Percentiles rank a stretch among this genome's conserved stretches.
Evolutionary conservation across 2,797 vertebrate genomes (phyloP).

Genomic region (Dromococcyx pavoninus): DNA sequence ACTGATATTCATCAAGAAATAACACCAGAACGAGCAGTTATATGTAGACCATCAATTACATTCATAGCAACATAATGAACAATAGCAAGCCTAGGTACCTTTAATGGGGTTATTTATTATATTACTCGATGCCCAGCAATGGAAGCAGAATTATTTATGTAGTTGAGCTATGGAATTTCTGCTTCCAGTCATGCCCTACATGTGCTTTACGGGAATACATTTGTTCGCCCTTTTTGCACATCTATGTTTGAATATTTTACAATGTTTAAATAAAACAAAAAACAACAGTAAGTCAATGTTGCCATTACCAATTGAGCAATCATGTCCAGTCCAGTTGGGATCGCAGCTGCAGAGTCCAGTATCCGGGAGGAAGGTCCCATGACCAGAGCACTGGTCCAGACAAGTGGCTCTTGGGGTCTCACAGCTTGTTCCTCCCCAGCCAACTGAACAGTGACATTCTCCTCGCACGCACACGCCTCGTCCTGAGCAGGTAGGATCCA

Average conservation of each 20-base stretch:
- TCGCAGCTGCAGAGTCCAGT: constrained; percentile 93
- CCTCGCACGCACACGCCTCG: constrained; percentile 94
- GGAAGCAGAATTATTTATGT: constrained; percentile 65
- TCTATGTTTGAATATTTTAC: neutral
- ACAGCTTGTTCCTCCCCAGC: constrained; percentile 94
- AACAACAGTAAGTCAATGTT: neutral
- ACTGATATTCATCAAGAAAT: constrained; percentile 26
- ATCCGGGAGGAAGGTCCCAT: constrained; percentile 90
- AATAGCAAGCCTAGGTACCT: constrained; percentile 30
- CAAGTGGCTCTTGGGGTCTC: constrained; percentile 93
- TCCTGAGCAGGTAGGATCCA: constrained; percentile 95
- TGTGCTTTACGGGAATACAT: constrained; percentile 24
- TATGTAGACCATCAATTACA: constrained; percentile 46
- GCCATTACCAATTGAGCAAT: constrained; percentile 91
- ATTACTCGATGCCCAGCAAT: constrained; percentile 27
- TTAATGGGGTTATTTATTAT: constrained; percentile 67
- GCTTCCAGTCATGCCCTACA: constrained; percentile 36
- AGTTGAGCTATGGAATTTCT: constrained; percentile 17
- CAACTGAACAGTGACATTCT: constrained; percentile 95
- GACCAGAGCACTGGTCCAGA: constrained; percentile 96
- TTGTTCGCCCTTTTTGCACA: neutral
- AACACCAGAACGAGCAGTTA: constrained; percentile 34
- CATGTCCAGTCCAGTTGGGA: constrained; percentile 94
- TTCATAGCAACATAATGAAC: constrained; percentile 49
- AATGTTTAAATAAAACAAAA: neutral